Conservation (phyloP, 2,888 invertebrate genomes). For the Timema podura region DNA sequence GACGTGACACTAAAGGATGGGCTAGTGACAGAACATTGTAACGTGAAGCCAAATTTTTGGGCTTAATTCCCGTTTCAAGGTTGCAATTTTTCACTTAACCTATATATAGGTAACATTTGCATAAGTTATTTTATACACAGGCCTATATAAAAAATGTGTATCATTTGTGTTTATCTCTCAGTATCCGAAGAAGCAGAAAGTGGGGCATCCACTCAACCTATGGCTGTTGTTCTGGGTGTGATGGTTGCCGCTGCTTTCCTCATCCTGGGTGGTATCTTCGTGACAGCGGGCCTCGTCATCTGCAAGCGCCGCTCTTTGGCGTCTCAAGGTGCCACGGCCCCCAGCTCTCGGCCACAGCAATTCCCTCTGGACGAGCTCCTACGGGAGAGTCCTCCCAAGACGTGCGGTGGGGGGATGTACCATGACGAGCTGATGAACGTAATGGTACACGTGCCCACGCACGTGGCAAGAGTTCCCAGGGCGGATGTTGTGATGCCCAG, state of each 20-base stretch:
- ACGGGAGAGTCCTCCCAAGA: slow-evolving; percentile 17
- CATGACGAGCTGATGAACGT: slow-evolving; percentile 40
- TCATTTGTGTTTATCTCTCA: neutral
- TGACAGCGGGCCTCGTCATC: slow-evolving; percentile 41
- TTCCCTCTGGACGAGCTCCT: too few relatives aligned
- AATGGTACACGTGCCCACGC: slow-evolving; percentile 39
- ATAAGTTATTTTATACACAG: neutral
- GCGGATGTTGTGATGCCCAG: neutral
- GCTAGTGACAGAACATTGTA: too few relatives aligned
- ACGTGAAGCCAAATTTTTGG: too few relatives aligned
- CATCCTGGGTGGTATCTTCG: slow-evolving; percentile 43
- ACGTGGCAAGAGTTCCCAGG: neutral
- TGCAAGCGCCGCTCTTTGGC: slow-evolving; percentile 39
- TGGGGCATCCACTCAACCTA: slow-evolving; percentile 21
- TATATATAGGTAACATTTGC: neutral
- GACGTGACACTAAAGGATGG: too few relatives aligned
- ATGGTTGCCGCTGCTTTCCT: slow-evolving; percentile 41
- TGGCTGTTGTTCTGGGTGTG: slow-evolving; percentile 40
- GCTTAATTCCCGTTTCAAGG: too few relatives aligned
- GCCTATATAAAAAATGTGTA: too few relatives aligned
- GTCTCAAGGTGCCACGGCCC: slow-evolving; percentile 27
- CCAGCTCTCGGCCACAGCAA: neutral
- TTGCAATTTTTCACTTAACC: neutral
- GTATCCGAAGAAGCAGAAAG: slow-evolving; percentile 14
- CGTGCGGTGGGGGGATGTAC: slow-evolving; percentile 42